phyloP scores from a whole-genome alignment of 2,113 vertebrate species.

The Oplegnathus fasciatus region DNA sequence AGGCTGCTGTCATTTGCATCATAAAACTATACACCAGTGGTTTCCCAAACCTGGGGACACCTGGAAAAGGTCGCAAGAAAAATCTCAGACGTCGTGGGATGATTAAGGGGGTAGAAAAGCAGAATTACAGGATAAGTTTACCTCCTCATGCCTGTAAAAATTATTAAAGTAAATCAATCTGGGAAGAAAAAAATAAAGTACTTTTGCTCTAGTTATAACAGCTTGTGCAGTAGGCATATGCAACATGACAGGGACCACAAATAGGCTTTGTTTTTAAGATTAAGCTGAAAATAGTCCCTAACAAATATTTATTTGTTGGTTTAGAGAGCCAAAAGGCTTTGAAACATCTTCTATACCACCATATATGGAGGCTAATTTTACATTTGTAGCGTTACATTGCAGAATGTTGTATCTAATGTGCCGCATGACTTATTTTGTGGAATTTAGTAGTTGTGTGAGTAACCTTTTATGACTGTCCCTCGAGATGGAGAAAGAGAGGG shows the following conservation, averaged over 20 bases:
- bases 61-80: background rate
- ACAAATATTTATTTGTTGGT: too few species aligned
- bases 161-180: background rate
- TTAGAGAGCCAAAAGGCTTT: background rate
- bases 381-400: slow-evolving; percentile 1
- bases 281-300: too few species aligned
- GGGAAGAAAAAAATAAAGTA: background rate
- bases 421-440: slow-evolving; percentile 34
- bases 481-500: background rate
- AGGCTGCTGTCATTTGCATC: slow-evolving; percentile 6
- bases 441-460: slow-evolving; percentile 52
- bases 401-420: slow-evolving; percentile 24
- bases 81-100: background rate
- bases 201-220: background rate
- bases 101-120: background rate
- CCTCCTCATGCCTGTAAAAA: background rate
- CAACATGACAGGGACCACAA: background rate
- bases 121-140: too few species aligned
- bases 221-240: background rate
- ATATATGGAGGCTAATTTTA: background rate
- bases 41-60: background rate
- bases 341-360: background rate
- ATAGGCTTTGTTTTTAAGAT: too few species aligned
- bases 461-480: slow-evolving; percentile 65
- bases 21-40: background rate